A percentile compares a stretch with the other conserved stretches of the same genome.
phyloP scores from a whole-genome alignment of 2,113 vertebrate species.

The Pontoporia blainvillei region DNA sequence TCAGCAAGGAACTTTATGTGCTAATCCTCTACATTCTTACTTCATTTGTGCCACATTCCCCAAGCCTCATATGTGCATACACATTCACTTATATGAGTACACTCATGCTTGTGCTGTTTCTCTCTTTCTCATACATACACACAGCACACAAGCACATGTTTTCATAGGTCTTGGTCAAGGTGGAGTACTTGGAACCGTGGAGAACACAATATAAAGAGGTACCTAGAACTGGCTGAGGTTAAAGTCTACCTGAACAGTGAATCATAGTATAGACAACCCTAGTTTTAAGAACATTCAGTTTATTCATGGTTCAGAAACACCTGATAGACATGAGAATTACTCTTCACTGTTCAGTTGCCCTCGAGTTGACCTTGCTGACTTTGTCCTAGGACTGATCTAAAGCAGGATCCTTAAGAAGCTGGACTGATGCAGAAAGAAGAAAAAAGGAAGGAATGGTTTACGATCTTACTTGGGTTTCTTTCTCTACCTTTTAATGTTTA shows the following conservation, averaged over 20 bases:
- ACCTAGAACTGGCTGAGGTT: background rate
- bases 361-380: background rate
- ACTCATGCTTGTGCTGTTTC: background rate
- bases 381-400: background rate
- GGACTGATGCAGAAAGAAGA: background rate
- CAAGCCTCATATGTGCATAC: too few relatives aligned
- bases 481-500: background rate
- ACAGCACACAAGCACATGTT: background rate
- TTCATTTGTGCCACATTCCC: background rate
- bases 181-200: background rate
- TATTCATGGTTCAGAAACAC: background rate
- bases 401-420: background rate
- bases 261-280: background rate
- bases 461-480: background rate
- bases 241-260: background rate
- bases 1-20: background rate
- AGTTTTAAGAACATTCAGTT: background rate
- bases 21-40: background rate
- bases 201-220: background rate
- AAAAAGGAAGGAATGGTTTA: background rate
- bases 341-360: background rate
- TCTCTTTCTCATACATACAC: too few relatives aligned
- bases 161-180: background rate
- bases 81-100: background rate
- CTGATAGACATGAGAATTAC: background rate